A percentile compares a stretch with the other conserved stretches of the same genome.
These are phyloP conservation scores for Amphilophus citrinellus DNA, from an alignment of 2,113 vertebrate species.

Conservation along the genomic window DNA sequence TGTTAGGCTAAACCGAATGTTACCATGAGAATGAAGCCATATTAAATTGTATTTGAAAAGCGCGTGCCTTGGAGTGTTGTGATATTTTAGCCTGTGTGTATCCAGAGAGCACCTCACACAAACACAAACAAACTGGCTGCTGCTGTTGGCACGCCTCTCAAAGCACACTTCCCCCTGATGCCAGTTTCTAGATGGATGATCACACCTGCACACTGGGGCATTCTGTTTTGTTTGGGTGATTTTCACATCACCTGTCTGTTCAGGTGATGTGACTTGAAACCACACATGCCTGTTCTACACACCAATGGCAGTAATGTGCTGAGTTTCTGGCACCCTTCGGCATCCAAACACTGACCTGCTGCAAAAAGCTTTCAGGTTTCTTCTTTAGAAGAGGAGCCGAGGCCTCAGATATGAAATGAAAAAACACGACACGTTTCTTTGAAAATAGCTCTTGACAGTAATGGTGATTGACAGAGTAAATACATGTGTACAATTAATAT, in stretches of 20 bases:
- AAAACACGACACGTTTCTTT: background rate
- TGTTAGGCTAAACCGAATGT: background rate
- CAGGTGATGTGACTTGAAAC: too few relatives aligned
- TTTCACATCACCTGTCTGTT: too few relatives aligned
- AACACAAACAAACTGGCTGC: background rate
- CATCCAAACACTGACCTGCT: too few relatives aligned
- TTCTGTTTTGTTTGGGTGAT: too few relatives aligned
- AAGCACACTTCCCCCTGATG: background rate
- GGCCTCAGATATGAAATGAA: background rate
- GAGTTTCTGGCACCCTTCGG: too few relatives aligned
- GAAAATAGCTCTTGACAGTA: background rate
- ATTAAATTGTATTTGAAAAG: too few relatives aligned
- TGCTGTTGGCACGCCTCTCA: background rate
- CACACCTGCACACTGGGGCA: background rate
- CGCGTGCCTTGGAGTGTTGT: too few relatives aligned
- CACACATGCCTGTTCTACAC: too few relatives aligned
- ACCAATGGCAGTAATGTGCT: too few relatives aligned
- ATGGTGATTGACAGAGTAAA: background rate
- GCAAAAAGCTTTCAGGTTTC: too few relatives aligned
- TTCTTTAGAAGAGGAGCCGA: background rate
- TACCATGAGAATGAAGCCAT: too few relatives aligned
- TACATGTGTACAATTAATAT: constrained; percentile 42
- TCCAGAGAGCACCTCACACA: background rate
- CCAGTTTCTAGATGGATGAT: background rate
- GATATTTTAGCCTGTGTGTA: background rate